Percentiles rank a stretch among this genome's conserved stretches.
Evolutionary conservation across 2,797 vertebrate genomes (phyloP).

Genomic region (Sebastes jordani): DNA sequence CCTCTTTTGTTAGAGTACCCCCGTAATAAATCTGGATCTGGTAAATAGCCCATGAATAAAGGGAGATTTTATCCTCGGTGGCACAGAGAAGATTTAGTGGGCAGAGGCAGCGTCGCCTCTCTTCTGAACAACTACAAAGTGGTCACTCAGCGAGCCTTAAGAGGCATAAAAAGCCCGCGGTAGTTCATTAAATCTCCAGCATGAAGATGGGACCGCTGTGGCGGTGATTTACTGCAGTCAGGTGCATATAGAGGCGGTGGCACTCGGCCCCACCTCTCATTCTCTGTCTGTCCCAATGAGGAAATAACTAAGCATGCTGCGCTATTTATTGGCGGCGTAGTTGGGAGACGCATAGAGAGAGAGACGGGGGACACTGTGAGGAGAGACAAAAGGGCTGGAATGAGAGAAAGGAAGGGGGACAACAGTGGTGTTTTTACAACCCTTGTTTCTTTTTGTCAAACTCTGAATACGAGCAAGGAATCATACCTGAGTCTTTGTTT

Average conservation of each 20-base stretch:
- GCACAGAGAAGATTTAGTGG: slow-evolving; percentile 81
- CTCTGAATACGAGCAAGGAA: slow-evolving; percentile 14
- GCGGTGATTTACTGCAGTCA: slow-evolving; percentile 80
- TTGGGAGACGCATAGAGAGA: slow-evolving; percentile 10
- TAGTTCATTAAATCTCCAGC: slow-evolving; percentile 86
- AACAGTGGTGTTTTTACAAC: slow-evolving; percentile 2
- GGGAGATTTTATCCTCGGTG: slow-evolving; percentile 82
- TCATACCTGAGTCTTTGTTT: slow-evolving; percentile 22
- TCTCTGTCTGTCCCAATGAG: slow-evolving; percentile 74
- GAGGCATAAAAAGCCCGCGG: slow-evolving; percentile 80
- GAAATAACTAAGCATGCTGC: slow-evolving; percentile 69
- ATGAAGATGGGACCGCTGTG: slow-evolving; percentile 77
- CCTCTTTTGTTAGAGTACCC: slow-evolving; percentile 79
- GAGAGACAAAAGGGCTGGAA: background rate
- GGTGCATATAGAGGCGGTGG: slow-evolving; percentile 75
- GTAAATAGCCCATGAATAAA: slow-evolving; percentile 87
- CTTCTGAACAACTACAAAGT: slow-evolving; percentile 83
- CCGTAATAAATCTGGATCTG: slow-evolving; percentile 84
- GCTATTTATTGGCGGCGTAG: slow-evolving; percentile 57
- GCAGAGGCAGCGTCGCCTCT: slow-evolving; percentile 76
- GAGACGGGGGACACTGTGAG: background rate
- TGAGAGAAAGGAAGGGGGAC: background rate
- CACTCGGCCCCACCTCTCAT: slow-evolving; percentile 71
- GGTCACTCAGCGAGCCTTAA: slow-evolving; percentile 81
- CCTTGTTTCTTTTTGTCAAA: slow-evolving; percentile 22